Conservation (phyloP, 2,797 vertebrate species). For the Macropus fuliginosus region DNA sequence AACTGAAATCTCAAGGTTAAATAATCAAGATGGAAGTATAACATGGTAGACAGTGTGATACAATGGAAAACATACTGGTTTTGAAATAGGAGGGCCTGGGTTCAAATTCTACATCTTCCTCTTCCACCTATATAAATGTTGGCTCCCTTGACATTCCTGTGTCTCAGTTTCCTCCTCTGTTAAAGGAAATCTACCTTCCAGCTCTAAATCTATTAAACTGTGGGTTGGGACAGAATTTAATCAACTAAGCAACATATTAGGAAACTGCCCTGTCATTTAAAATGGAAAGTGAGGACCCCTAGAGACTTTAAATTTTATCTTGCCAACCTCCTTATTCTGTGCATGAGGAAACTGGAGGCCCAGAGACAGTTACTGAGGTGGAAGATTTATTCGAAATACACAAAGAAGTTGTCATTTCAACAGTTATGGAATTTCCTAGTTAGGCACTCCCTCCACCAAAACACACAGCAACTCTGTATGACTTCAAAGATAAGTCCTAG, state of each 20-base stretch:
- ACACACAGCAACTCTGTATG: not conserved
- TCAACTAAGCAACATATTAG: not conserved
- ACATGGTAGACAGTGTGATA: not conserved
- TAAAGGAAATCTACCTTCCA: slow-evolving; percentile 21
- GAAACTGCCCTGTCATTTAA: not conserved
- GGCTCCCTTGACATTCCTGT: slow-evolving; percentile 48
- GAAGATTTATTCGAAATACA: not conserved
- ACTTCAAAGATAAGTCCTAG: not conserved
- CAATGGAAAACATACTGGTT: not conserved
- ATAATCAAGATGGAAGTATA: not conserved
- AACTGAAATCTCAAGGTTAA: not conserved
- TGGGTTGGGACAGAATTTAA: not conserved
- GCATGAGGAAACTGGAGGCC: not conserved
- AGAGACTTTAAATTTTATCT: slow-evolving; percentile 13
- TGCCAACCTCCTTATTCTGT: not conserved
- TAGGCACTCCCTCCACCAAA: not conserved
- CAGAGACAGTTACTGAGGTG: not conserved
- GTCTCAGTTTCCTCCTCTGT: slow-evolving; percentile 39
- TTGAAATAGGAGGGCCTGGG: not conserved
- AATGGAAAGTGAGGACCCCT: not conserved
- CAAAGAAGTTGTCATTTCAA: not conserved
- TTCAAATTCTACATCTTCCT: slow-evolving; percentile 57
- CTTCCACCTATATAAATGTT: slow-evolving; percentile 16
- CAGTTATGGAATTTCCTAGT: not conserved
- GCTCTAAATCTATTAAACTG: not conserved